phyloP scores from a whole-genome alignment of 64 coral and sea anemone species.

The Pachyseris speciosa region DNA sequence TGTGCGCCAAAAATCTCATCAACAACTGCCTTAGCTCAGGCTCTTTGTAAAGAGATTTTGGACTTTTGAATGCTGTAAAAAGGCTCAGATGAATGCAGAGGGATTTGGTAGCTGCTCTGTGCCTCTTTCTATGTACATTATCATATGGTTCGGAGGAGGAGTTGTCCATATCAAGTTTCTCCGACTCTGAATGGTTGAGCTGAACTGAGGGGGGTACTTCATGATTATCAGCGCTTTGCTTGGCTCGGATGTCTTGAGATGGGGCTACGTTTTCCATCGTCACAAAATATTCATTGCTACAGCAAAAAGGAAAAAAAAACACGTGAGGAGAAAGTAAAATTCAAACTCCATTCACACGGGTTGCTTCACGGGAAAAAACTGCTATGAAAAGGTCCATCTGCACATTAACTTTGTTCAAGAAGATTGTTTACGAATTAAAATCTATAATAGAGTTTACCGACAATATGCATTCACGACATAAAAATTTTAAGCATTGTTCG shows the following conservation, averaged over 20 bases:
- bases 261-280: slow-evolving; percentile 76
- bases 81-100: slow-evolving; percentile 71
- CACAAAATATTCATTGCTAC: slow-evolving; percentile 79
- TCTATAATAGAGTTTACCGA: too few relatives aligned
- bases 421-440: too few relatives aligned
- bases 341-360: background rate
- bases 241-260: slow-evolving; percentile 80
- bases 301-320: background rate
- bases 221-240: background rate
- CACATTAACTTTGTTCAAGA: too few relatives aligned
- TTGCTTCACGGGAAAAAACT: background rate
- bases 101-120: slow-evolving; percentile 71
- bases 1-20: slow-evolving; percentile 66
- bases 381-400: background rate
- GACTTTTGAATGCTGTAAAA: slow-evolving; percentile 75
- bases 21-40: slow-evolving; percentile 38
- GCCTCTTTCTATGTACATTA: slow-evolving; percentile 23
- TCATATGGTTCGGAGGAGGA: background rate
- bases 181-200: background rate
- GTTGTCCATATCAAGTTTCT: background rate
- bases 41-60: slow-evolving; percentile 82
- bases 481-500: too few relatives aligned
- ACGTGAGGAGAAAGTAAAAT: background rate
- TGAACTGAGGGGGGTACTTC: background rate
- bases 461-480: too few relatives aligned